These are phyloP conservation scores for Halcyon senegalensis DNA, from an alignment of 2,113 vertebrate genomes.

Conservation along the genomic window DNA sequence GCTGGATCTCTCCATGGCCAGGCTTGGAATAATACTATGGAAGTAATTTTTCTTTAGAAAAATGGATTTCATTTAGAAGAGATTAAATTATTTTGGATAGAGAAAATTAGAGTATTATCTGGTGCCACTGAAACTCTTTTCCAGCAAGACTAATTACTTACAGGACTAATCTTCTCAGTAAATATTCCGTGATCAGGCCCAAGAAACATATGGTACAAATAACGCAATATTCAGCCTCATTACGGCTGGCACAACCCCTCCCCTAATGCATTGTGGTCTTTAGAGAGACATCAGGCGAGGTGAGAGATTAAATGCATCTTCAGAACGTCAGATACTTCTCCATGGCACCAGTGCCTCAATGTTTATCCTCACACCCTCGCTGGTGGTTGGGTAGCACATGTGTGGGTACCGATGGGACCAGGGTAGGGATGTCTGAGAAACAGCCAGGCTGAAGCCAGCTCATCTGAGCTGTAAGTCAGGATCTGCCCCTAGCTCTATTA, in stretches of 20 bases:
- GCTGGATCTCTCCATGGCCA: not conserved
- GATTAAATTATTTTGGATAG: constrained; percentile 37
- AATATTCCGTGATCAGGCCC: not conserved
- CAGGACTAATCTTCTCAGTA: constrained; percentile 9
- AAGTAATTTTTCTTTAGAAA: constrained; percentile 25
- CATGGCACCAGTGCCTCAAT: not conserved
- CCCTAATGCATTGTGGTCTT: not conserved
- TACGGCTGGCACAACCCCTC: not conserved
- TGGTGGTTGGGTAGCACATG: not conserved
- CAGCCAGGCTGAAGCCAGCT: not conserved
- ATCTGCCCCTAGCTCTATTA: not conserved
- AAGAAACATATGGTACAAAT: not conserved
- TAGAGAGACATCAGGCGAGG: not conserved
- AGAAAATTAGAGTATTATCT: constrained; percentile 22
- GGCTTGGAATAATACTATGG: not conserved
- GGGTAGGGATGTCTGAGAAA: not conserved
- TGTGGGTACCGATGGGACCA: rapidly evolving
- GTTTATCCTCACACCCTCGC: not conserved
- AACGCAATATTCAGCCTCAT: not conserved
- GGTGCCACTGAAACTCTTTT: not conserved
- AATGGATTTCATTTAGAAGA: constrained; percentile 43
- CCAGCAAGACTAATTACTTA: constrained; percentile 7
- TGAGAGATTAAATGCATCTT: not conserved
- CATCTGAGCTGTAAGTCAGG: not conserved
- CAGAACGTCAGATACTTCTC: not conserved